phyloP scores from a whole-genome alignment of 2,113 vertebrate species.

The Stegastes partitus region DNA sequence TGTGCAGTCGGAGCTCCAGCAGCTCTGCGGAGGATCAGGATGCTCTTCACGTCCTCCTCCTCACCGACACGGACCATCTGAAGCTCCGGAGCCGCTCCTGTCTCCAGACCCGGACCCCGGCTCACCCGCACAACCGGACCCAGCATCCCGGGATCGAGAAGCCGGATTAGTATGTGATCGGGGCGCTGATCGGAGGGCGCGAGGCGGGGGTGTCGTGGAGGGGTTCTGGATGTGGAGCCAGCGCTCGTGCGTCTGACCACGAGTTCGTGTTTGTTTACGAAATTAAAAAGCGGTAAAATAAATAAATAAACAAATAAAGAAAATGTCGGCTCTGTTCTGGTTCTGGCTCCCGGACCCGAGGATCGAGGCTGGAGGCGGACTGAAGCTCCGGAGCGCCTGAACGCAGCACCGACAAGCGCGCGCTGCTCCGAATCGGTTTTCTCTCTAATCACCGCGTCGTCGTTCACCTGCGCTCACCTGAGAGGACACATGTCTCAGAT shows the following conservation, averaged over 20 bases:
- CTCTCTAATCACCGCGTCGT: neutral
- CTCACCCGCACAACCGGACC: neutral
- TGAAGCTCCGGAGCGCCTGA: neutral
- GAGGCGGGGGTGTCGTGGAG: constrained; percentile 7
- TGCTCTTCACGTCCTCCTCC: constrained; percentile 51
- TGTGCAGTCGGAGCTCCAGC: constrained; percentile 39
- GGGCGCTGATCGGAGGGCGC: neutral
- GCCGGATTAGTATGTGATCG: constrained; percentile 18
- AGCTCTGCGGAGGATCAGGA: constrained; percentile 59
- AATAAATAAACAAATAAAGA: neutral
- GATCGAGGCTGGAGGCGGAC: neutral
- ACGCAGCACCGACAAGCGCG: constrained; percentile 17
- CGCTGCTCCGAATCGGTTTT: neutral
- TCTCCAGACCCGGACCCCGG: neutral
- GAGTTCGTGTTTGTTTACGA: constrained; percentile 50
- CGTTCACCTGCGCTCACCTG: constrained; percentile 37
- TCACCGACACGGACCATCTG: constrained; percentile 11
- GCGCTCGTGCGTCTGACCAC: constrained; percentile 30
- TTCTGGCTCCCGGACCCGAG: constrained; percentile 6
- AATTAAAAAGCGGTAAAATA: neutral
- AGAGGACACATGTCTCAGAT: constrained; percentile 76
- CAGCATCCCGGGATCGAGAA: neutral
- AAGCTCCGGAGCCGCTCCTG: neutral
- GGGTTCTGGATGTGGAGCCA: constrained; percentile 3
- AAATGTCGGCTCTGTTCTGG: constrained; percentile 14